Evolutionary conservation across 2,888 invertebrate genomes (phyloP).

Genomic region (Rhingia rostrata): DNA sequence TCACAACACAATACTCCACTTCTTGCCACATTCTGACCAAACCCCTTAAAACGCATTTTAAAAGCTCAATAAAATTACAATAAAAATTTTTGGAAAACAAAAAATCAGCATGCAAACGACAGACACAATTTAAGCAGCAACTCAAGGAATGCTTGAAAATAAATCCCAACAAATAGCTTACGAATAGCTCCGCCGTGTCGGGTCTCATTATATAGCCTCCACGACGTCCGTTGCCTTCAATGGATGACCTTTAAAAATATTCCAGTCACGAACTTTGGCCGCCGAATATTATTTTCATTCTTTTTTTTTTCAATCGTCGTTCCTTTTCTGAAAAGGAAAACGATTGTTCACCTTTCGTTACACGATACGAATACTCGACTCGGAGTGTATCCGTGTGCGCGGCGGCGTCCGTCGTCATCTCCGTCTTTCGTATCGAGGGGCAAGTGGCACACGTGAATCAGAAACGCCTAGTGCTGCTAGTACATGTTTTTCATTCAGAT

Average conservation of each 20-base stretch:
- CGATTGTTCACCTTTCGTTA: conserved; percentile 52
- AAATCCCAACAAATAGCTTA: conserved; percentile 38
- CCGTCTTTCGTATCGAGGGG: conserved; percentile 30
- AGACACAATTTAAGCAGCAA: conserved; percentile 45
- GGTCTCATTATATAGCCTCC: conserved; percentile 15
- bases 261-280: conserved; percentile 73
- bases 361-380: conserved; percentile 8
- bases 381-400: conserved; percentile 39
- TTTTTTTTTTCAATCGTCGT: conserved; percentile 4
- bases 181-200: conserved; percentile 26
- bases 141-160: conserved; percentile 40
- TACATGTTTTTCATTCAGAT: conserved; percentile 73
- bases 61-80: neutral
- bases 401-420: too few relatives aligned
- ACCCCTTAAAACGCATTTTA: neutral
- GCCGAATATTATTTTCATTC: conserved; percentile 58
- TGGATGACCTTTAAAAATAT: conserved; percentile 73
- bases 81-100: neutral
- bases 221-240: conserved; percentile 20
- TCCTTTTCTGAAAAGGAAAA: conserved; percentile 64
- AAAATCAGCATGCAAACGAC: conserved; percentile 20
- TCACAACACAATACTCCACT: too few relatives aligned
- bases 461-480: conserved; percentile 61
- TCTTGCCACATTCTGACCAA: too few relatives aligned
- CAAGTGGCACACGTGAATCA: conserved; percentile 69